Base-by-base conservation (phyloP, 1,140 invertebrate genomes). In the Diorhabda carinulata region DNA sequence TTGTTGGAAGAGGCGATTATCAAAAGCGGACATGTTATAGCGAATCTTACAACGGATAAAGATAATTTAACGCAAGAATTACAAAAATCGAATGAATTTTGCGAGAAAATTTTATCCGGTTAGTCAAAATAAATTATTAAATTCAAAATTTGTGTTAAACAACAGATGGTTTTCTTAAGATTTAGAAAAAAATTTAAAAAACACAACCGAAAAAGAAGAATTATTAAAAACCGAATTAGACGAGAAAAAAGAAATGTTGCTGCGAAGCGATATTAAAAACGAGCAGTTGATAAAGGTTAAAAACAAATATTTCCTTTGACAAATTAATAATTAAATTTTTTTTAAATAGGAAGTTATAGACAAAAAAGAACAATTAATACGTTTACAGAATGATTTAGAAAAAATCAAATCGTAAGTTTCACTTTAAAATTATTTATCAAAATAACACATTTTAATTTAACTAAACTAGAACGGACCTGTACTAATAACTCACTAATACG, bases 41-140 rank as follows among this genome's bases (percentile, higher is more conserved):
- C 10, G 9, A 44, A 45, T 45, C 41, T 73, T 59, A 57, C n/a
- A 3, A 64, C 47, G 25, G 70, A 73, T 43, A 73, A 68, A 41
- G 64, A 71, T 9, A 69, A 58, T 41, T 64, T 71, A 58, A 62
- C 43, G 6, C 63, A 67, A 5, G 70, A 73, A 62, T 60, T 56
- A 25, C 47, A 64, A 57, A 60, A 65, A 47, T 45, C 71, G 7
- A 73, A 70, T 52, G 8, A 25, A 42, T n/a, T 73, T 7, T 64
- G 68, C n/a, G 72, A 71, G 9, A 73, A 74, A 72, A 60, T 74
- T 43, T 57, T 72, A 4, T 47, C 61, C 58, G 73, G 73, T 72
- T 47, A 40, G 56, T 56, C 2, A 25, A 25, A 59, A n/a, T 47
- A 7, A 1, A 60, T 56, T 56, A 40, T 61, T 43, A n/a, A 58